Conservation (phyloP, 2,888 invertebrate species). For the Erebia ligea region DNA sequence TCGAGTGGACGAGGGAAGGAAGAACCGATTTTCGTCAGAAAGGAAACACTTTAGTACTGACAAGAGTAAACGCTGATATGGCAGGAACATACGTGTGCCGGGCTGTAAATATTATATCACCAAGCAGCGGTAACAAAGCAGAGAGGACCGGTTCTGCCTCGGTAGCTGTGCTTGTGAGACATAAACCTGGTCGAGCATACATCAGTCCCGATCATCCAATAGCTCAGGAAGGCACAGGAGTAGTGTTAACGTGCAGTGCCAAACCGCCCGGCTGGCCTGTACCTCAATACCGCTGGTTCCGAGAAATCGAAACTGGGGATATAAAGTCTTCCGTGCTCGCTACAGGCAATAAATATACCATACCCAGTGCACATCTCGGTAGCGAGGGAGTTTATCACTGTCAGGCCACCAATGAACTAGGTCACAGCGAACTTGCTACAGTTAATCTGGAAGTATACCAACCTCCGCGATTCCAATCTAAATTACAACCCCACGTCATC, state of each 20-base stretch:
- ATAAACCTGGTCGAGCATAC: slow-evolving; percentile 92
- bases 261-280: slow-evolving; percentile 97
- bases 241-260: slow-evolving; percentile 92
- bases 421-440: slow-evolving; percentile 92
- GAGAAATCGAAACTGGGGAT: slow-evolving; percentile 86
- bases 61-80: slow-evolving; percentile 91
- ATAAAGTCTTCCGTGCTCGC: slow-evolving; percentile 87
- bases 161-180: slow-evolving; percentile 91
- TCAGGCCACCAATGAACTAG: slow-evolving; percentile 94
- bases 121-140: slow-evolving; percentile 87
- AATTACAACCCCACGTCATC: slow-evolving; percentile 92
- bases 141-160: slow-evolving; percentile 92
- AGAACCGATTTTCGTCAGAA: slow-evolving; percentile 92
- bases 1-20: slow-evolving; percentile 95
- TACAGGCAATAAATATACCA: slow-evolving; percentile 92
- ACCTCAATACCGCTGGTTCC: slow-evolving; percentile 95
- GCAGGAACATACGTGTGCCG: slow-evolving; percentile 95
- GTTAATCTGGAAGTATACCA: slow-evolving; percentile 94
- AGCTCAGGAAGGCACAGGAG: slow-evolving; percentile 91
- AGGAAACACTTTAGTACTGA: slow-evolving; percentile 89
- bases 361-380: slow-evolving; percentile 91
- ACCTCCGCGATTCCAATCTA: slow-evolving; percentile 92
- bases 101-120: slow-evolving; percentile 92
- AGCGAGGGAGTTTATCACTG: slow-evolving; percentile 96
- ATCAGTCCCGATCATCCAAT: slow-evolving; percentile 93